Evolutionary conservation across 2,113 vertebrate species (phyloP).

Genomic region (Sigmodon hispidus): DNA sequence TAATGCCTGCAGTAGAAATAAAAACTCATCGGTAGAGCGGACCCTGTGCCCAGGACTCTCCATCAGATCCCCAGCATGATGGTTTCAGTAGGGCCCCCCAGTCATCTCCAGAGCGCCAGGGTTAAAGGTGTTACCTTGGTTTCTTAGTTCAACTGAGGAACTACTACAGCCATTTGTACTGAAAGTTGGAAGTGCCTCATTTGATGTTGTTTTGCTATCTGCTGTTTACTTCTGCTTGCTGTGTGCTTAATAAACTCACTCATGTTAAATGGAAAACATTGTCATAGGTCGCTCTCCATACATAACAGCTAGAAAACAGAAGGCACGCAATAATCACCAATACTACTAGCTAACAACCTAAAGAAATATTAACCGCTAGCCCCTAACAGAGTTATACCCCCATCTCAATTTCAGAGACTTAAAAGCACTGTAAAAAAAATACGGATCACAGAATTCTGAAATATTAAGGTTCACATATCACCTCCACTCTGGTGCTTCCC

Average conservation of each 20-base stretch:
- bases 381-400: not conserved
- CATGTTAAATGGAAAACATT: not conserved
- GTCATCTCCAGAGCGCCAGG: not conserved
- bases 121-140: not conserved
- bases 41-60: not conserved
- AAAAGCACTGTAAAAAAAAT: slow-evolving; percentile 26
- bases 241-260: not conserved
- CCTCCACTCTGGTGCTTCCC: not conserved
- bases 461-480: not conserved
- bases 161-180: not conserved
- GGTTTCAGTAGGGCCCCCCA: not conserved
- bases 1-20: not conserved
- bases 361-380: not conserved
- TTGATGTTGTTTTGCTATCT: not conserved
- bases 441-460: not conserved
- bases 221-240: not conserved
- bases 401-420: not conserved
- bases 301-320: not conserved
- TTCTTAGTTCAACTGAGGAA: not conserved
- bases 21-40: not conserved
- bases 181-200: not conserved
- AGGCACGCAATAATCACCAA: not conserved
- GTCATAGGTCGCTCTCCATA: not conserved
- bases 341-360: not conserved
- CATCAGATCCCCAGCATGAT: not conserved